These are phyloP conservation scores for Epicauta chinensis DNA, from an alignment of 1,140 invertebrate genomes.

Conservation along the genomic window DNA sequence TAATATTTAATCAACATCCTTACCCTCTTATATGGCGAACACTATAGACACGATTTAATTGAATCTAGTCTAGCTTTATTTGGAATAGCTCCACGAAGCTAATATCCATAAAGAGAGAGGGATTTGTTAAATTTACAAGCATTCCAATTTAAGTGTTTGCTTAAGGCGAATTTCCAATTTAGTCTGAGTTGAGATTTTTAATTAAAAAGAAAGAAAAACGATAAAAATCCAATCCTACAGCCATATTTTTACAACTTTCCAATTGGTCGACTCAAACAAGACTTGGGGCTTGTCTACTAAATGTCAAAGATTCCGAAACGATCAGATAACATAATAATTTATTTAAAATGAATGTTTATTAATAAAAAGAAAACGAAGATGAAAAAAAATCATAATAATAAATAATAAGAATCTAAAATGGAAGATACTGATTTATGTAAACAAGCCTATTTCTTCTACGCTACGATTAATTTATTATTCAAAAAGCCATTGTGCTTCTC, in stretches of 20 bases:
- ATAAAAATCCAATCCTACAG: neutral
- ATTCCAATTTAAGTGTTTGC: neutral
- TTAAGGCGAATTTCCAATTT: neutral
- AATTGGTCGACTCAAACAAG: conserved; percentile 13
- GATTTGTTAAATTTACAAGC: conserved; percentile 1
- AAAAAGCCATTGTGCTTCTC: too few relatives aligned
- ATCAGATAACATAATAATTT: conserved; percentile 31
- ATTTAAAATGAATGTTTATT: conserved; percentile 26
- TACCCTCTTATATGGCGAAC: neutral
- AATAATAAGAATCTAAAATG: conserved; percentile 9
- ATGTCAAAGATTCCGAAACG: conserved; percentile 18
- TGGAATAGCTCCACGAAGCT: conserved; percentile 8
- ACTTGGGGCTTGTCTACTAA: conserved; percentile 19
- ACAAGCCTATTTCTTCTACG: conserved; percentile 2
- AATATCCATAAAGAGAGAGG: conserved; percentile 15
- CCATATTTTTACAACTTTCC: neutral
- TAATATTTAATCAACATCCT: conserved; percentile 19
- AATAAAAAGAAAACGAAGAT: conserved; percentile 19
- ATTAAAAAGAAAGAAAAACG: neutral
- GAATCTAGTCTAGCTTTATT: conserved; percentile 17
- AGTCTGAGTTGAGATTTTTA: neutral
- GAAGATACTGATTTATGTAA: neutral
- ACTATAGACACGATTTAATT: conserved; percentile 21
- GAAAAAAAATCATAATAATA: too few relatives aligned
- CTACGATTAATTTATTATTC: too few relatives aligned